Evolutionary conservation across 30 jellyfish, hydroid and myxozoan genomes (phyloP).

Genomic region (Cassiopea andromeda): DNA sequence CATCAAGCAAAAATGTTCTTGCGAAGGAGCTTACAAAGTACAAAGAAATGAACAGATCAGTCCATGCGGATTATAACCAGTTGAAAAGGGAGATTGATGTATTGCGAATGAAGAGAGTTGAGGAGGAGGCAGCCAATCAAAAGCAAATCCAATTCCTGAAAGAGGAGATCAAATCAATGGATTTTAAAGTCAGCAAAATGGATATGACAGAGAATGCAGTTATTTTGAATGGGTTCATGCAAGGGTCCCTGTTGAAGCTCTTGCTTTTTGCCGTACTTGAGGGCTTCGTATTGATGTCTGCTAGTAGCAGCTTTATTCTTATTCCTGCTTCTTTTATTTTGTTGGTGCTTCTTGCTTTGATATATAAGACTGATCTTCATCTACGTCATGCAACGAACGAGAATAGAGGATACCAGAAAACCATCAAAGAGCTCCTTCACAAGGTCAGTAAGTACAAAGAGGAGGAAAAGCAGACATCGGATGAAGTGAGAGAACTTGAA

Average conservation of each 20-base stretch:
- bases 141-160: conserved; percentile 10
- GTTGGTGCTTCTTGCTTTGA: conserved; percentile 6
- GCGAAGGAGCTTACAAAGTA: conserved; percentile 39
- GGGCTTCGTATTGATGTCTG: conserved; percentile 16
- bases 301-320: conserved; percentile 21
- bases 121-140: conserved; percentile 44
- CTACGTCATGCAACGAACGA: neutral
- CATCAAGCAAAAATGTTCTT: conserved; percentile 33
- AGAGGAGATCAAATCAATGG: conserved; percentile 26
- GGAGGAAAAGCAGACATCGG: conserved; percentile 56
- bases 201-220: neutral
- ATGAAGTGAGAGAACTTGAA: conserved; percentile 60
- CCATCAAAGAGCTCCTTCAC: conserved; percentile 51
- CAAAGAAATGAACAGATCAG: conserved; percentile 25
- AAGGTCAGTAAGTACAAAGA: conserved; percentile 41
- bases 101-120: conserved; percentile 30
- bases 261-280: conserved; percentile 10
- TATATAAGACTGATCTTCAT: conserved; percentile 32
- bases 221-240: neutral
- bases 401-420: conserved; percentile 31
- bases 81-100: conserved; percentile 60
- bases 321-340: conserved; percentile 17
- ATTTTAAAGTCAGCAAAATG: neutral
- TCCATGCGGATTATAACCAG: conserved; percentile 13
- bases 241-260: conserved; percentile 7